phyloP scores from a whole-genome alignment of 2,888 invertebrate genomes.

The Dolichopus griseipennis region DNA sequence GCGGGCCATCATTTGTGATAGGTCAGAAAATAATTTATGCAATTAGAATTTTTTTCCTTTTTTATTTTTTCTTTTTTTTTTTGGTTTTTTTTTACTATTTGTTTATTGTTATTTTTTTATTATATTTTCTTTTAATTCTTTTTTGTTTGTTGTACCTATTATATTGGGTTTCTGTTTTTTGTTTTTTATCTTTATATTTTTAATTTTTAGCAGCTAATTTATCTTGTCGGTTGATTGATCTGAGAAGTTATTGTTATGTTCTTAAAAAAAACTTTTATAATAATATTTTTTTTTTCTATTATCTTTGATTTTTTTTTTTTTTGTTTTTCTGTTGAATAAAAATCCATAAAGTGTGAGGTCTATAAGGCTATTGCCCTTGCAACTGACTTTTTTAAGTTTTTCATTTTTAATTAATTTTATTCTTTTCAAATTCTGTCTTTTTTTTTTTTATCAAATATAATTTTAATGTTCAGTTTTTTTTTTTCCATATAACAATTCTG shows the following conservation, averaged over 20 bases:
- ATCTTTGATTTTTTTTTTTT: background rate
- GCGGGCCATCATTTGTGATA: background rate
- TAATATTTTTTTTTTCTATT: background rate
- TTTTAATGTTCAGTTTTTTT: background rate
- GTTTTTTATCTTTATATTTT: background rate
- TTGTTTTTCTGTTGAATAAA: too few species aligned
- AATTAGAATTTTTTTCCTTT: constrained; percentile 6
- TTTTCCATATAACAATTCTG: background rate
- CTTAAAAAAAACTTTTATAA: background rate
- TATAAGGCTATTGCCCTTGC: constrained; percentile 6
- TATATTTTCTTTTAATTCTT: background rate
- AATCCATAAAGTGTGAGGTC: background rate
- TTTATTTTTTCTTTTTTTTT: background rate
- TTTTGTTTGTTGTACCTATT: background rate
- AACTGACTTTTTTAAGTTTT: background rate
- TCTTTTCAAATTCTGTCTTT: too few species aligned
- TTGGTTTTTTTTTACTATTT: too few species aligned
- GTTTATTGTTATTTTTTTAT: too few species aligned
- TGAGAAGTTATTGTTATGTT: background rate
- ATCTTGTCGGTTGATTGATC: constrained; percentile 6
- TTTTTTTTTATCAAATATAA: background rate
- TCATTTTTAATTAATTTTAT: background rate
- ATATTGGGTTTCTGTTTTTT: background rate
- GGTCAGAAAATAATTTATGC: constrained; percentile 4
- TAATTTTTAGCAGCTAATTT: constrained; percentile 6